These are phyloP conservation scores for Resseliella maxima DNA, from an alignment of 2,888 invertebrate species.

Conservation along the genomic window DNA sequence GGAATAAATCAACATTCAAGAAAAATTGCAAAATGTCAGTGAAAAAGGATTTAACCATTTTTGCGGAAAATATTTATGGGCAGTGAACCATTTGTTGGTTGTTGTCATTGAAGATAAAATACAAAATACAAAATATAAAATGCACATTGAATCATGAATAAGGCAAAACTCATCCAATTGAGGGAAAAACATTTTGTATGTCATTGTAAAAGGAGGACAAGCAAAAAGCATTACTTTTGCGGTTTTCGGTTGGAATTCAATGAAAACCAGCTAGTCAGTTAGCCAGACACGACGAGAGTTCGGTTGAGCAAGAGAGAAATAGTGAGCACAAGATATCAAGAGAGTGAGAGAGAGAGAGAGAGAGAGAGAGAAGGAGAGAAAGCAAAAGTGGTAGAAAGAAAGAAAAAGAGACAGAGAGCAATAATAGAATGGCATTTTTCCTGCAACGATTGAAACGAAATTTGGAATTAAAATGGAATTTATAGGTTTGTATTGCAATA, in stretches of 20 bases:
- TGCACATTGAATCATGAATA: not conserved
- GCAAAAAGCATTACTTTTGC: slow-evolving; percentile 2
- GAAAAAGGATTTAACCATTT: not conserved
- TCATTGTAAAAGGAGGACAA: not conserved
- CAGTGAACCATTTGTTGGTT: no score
- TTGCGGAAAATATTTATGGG: slow-evolving; percentile 28
- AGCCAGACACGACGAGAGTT: no score
- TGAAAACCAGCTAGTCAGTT: no score
- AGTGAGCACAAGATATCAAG: no score
- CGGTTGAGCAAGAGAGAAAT: no score
- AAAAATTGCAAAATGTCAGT: slow-evolving; percentile 21
- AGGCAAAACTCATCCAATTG: not conserved
- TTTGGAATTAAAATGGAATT: slow-evolving; percentile 46
- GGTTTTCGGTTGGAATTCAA: not conserved
- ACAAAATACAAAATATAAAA: not conserved
- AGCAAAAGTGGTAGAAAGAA: no score
- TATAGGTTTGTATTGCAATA: slow-evolving; percentile 26
- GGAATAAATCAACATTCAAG: slow-evolving; percentile 5
- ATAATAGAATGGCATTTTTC: not conserved
- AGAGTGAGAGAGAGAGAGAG: no score
- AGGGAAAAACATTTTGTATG: not conserved
- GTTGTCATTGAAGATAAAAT: not conserved
- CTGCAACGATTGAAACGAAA: slow-evolving; percentile 25
- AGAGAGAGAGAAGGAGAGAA: not conserved
- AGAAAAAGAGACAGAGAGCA: not conserved